Base-by-base conservation (phyloP, 2,797 vertebrate species). In the Sciurus carolinensis region DNA sequence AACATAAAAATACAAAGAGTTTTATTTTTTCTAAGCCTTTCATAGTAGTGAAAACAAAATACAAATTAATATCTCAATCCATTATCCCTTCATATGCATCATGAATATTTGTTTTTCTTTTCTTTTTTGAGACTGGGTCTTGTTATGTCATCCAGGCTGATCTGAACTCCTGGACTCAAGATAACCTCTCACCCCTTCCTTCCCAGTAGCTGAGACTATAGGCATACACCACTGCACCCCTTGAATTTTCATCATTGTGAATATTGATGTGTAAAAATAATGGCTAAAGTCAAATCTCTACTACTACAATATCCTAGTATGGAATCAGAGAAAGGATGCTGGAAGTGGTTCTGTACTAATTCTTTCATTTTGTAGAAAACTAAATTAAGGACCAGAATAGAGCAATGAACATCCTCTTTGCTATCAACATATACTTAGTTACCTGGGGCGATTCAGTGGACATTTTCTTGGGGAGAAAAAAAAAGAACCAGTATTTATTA, bases 1-100 rank as follows among this genome's bases (percentile, higher is more conserved):
- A 7, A 18, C 15, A 5, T 28, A 15, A 73, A 77, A 87, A 26
- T 69, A n/a, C 50, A 92, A 72, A 30, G 20, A 52, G 5, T 14
- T 76, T 18, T 47, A 84, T 3, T 85, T 91, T 91, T 59, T 71
- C 52, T 88, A 42, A 76, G 75, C 7, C 13, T 91, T 93, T 14
- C 30, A 22, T 47, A 73, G 4, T 39, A 93, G 44, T 86, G 47
- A 91, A 94, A 95, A 88, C 9, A 66, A 85, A 80, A 80, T 47
- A 66, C 12, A 93, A 54, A 81, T n/a, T 69, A 67, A 57, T 42
- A 77, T 76, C 42, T 81, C 26, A 72, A 9, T 64, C 79, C 72
- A 81, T 33, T 52, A 39, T n/a, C 15, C 39, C 85, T 39, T 52
- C 33, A 24, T 24, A n/a, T 2, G 1, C n/a, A 42, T 24, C 14